Conservation (phyloP, 2,797 vertebrate genomes). For the Siniperca scherzeri region DNA sequence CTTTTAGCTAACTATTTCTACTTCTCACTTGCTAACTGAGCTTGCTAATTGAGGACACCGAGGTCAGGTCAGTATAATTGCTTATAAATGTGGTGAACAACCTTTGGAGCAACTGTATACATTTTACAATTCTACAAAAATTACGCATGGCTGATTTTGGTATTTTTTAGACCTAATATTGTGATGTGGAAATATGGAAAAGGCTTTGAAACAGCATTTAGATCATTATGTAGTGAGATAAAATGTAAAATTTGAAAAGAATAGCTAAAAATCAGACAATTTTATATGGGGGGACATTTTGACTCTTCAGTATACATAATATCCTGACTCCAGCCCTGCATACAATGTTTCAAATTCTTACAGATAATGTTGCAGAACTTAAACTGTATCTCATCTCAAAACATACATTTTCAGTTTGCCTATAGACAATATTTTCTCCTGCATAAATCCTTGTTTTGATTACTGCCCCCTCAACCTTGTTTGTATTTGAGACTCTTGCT, state of each 20-base stretch:
- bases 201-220: no score
- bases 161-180: not conserved
- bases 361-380: slow-evolving; percentile 1
- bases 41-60: no score
- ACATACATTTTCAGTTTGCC: slow-evolving; percentile 23
- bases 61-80: not conserved
- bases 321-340: not conserved
- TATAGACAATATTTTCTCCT: slow-evolving; percentile 13
- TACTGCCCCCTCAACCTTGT: slow-evolving; percentile 55
- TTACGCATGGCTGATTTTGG: not conserved
- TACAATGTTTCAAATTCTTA: not conserved
- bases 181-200: no score
- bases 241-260: not conserved
- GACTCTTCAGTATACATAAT: not conserved
- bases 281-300: not conserved
- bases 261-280: not conserved
- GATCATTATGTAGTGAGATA: not conserved
- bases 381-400: slow-evolving; percentile 18
- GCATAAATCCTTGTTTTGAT: slow-evolving; percentile 43
- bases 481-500: slow-evolving; percentile 58
- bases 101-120: not conserved
- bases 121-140: not conserved
- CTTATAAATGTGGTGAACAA: not conserved
- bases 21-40: not conserved
- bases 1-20: not conserved